Conservation (phyloP, 2,888 invertebrate genomes). For the Netelia melanura region DNA sequence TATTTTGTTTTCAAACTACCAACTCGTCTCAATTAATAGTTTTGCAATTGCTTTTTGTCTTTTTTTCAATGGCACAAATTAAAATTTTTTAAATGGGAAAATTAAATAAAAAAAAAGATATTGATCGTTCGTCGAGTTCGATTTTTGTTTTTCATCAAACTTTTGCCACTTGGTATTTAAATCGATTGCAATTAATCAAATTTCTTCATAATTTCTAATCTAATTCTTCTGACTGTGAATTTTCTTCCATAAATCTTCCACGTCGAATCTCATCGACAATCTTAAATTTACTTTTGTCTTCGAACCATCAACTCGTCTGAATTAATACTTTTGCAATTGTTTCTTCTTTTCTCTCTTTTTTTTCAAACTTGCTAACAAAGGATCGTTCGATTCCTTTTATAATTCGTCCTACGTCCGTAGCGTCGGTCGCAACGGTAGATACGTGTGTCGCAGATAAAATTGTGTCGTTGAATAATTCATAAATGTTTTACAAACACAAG, state of each 20-base stretch:
- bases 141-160: not conserved
- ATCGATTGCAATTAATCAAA: not conserved
- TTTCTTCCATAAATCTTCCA: not conserved
- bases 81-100: too few relatives aligned
- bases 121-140: too few relatives aligned
- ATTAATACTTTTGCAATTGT: too few relatives aligned
- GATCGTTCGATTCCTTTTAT: slow-evolving; percentile 64
- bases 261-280: not conserved
- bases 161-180: not conserved
- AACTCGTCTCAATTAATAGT: not conserved
- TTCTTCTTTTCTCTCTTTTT: slow-evolving; percentile 12
- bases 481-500: slow-evolving; percentile 58
- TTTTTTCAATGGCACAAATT: slow-evolving; percentile 20
- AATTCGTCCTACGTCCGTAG: slow-evolving; percentile 63
- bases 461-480: slow-evolving; percentile 64
- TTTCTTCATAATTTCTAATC: not conserved
- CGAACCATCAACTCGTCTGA: slow-evolving; percentile 1
- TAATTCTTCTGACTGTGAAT: not conserved
- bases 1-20: not conserved
- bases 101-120: too few relatives aligned
- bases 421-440: slow-evolving; percentile 53
- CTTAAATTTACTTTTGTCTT: not conserved
- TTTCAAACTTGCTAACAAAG: slow-evolving; percentile 56
- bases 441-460: slow-evolving; percentile 66
- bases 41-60: not conserved